Evolutionary conservation across 2,888 invertebrate genomes (phyloP), one percentile per base, ranked within the genome.

Genomic region (Folsomia candida): DNA sequence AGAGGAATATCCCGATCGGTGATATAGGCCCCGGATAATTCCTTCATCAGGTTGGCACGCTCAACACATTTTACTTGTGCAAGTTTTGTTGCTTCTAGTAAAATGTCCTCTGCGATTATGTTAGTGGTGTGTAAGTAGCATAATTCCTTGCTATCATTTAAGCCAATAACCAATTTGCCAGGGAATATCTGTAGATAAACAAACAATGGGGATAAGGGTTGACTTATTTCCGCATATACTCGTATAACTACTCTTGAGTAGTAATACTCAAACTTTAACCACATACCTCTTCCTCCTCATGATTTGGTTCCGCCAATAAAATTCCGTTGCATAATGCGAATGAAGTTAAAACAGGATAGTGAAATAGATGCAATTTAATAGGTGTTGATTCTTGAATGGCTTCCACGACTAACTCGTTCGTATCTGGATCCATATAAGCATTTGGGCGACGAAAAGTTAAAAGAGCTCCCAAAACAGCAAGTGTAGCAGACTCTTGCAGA

Each of bases 161-260:
- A 67, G 29, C 79, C 79, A 64, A 77, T 70, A 0, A 74, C 69
- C 2, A 79, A 51, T 61, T 79, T 79, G 22, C 79, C 79, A 2
- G 74, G 75, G 20, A 77, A 77, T 61, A 79, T 74, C 79, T 78
- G 37, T n/a, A n/a, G n/a, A n/a, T n/a, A n/a, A n/a, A n/a, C n/a
- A n/a, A n/a, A n/a, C n/a, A 37, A 37, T 37, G 37, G n/a, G n/a
- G n/a, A n/a, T n/a, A n/a, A n/a, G n/a, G n/a, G n/a, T n/a, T n/a
- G n/a, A n/a, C n/a, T n/a, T n/a, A n/a, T n/a, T n/a, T n/a, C n/a
- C n/a, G n/a, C n/a, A n/a, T n/a, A n/a, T n/a, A n/a, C n/a, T n/a
- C n/a, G n/a, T n/a, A n/a, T n/a, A n/a, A n/a, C n/a, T n/a, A n/a
- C n/a, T n/a, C n/a, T n/a, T n/a, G n/a, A n/a, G n/a, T n/a, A n/a